Percentiles rank a stretch among this genome's conserved stretches.
These are phyloP conservation scores for Timema cristinae DNA, from an alignment of 2,888 invertebrate genomes.

Conservation along the genomic window DNA sequence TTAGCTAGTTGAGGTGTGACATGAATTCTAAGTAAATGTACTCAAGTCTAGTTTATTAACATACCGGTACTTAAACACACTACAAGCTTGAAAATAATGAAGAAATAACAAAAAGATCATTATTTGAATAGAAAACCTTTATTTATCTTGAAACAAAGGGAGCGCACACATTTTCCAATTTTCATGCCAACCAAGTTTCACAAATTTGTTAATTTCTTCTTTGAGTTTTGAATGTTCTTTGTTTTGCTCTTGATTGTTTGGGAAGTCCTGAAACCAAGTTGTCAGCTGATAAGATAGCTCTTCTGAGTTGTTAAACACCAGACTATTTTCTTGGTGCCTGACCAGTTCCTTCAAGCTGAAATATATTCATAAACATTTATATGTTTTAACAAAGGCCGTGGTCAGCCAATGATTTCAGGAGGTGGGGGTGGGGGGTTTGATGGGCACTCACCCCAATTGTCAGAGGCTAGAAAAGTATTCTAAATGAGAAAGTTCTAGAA, in stretches of 20 bases:
- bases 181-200: conserved; percentile 72
- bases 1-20: too few species aligned
- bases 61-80: too few species aligned
- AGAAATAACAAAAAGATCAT: too few species aligned
- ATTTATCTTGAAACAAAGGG: conserved; percentile 42
- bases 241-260: conserved; percentile 57
- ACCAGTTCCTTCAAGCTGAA: conserved; percentile 81
- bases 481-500: too few species aligned
- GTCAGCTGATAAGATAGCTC: conserved; percentile 67
- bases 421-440: too few species aligned
- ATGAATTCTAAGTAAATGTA: too few species aligned
- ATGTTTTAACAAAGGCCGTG: too few species aligned
- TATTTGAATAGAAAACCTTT: not conserved
- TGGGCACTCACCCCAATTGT: too few species aligned
- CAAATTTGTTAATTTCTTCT: conserved; percentile 62
- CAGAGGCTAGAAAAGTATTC: too few species aligned
- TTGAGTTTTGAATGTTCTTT: conserved; percentile 57
- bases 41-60: too few species aligned
- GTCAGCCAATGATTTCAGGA: too few species aligned
- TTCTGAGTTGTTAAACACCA: conserved; percentile 68
- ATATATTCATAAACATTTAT: conserved; percentile 35
- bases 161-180: conserved; percentile 65
- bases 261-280: conserved; percentile 73
- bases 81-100: too few species aligned
- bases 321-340: conserved; percentile 75